These are phyloP conservation scores for Uropsilus gracilis DNA, from an alignment of 2,113 vertebrate genomes.

Conservation along the genomic window DNA sequence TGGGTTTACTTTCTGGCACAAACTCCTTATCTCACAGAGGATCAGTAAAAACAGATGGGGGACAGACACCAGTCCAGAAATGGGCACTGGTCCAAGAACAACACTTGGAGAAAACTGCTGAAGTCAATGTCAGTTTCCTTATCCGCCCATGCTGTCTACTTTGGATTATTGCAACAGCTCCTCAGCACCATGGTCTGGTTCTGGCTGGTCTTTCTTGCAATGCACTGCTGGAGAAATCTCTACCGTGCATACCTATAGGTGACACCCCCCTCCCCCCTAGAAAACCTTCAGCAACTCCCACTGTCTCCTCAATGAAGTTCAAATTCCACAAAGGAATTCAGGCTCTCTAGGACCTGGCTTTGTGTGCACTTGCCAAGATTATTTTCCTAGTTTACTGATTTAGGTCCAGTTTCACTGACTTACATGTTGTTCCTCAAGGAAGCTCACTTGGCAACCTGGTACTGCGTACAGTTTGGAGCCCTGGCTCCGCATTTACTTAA, in stretches of 20 bases:
- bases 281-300: neutral
- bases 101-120: fast-evolving
- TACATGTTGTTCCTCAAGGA: neutral
- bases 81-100: neutral
- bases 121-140: neutral
- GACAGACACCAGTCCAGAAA: neutral
- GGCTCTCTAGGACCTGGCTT: neutral
- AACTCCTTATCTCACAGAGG: neutral
- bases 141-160: neutral
- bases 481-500: neutral
- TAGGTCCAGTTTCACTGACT: neutral
- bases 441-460: neutral
- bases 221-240: neutral
- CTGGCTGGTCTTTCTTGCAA: neutral
- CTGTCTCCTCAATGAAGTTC: neutral
- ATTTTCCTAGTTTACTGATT: neutral
- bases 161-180: neutral
- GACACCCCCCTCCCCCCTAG: neutral
- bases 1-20: neutral
- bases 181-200: neutral
- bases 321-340: neutral
- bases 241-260: neutral
- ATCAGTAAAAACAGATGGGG: neutral
- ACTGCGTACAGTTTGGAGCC: neutral
- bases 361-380: neutral